phyloP scores from a whole-genome alignment of 2,113 vertebrate genomes.

The Drymodes brunneopygia region DNA sequence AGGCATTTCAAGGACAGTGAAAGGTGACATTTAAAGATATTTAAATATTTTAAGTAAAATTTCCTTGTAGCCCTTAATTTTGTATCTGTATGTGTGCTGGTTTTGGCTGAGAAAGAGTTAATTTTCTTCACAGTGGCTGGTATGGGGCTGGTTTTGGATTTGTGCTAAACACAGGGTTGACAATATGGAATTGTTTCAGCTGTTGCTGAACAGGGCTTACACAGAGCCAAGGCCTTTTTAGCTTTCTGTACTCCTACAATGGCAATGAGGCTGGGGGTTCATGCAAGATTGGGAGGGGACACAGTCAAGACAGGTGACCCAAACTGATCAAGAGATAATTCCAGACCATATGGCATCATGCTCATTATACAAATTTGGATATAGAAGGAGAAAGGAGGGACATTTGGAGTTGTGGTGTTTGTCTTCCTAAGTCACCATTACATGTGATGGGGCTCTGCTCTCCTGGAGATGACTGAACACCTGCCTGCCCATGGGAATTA shows the following conservation, averaged over 20 bases:
- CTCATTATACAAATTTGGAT: background rate
- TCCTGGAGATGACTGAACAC: background rate
- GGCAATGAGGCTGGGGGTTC: background rate
- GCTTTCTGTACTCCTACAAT: background rate
- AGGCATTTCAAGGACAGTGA: background rate
- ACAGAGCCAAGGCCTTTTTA: background rate
- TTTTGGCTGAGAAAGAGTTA: background rate
- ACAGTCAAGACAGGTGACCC: background rate
- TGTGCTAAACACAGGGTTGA: background rate
- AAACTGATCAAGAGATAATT: background rate
- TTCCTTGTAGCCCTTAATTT: background rate
- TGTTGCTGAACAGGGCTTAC: background rate
- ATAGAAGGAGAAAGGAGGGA: background rate
- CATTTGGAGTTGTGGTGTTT: background rate
- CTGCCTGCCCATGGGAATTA: background rate
- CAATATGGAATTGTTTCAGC: background rate
- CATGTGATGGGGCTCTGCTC: accelerated
- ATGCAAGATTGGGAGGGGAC: background rate
- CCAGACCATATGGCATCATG: too few relatives aligned
- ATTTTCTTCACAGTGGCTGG: background rate
- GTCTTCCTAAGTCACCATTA: background rate
- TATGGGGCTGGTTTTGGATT: background rate
- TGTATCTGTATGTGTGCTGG: accelerated
- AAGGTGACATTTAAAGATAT: background rate
- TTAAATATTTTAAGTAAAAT: background rate